Evolutionary conservation across 2,113 vertebrate genomes (phyloP), one percentile per base, ranked within the genome.

Genomic region (Ochotona curzoniae): DNA sequence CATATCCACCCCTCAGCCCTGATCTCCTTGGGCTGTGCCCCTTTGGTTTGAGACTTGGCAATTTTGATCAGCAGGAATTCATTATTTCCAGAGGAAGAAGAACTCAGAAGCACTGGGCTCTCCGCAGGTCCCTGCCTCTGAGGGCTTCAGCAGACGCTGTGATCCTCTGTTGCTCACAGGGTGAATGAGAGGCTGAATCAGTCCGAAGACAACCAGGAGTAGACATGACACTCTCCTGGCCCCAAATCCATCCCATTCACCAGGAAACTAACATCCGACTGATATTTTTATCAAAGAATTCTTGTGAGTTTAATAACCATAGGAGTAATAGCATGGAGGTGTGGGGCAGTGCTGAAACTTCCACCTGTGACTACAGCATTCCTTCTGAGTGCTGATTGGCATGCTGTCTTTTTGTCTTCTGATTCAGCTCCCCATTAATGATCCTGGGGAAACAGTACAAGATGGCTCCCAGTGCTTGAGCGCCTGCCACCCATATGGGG

Each of bases 11-110:
- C 85, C 87, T 87, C 54, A 26, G 76, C 74, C 78, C 10, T 8
- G 51, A 44, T 12, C 28, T 30, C 15, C 78, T 79, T 23, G 1
- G 2, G 3, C 30, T 23, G 44, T 70, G 67, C 57, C 87, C 38
- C 51, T 95, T 93, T 63, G 54, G 3, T 47, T 18, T 73, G 49
- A 90, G 64, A 78, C 73, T 89, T 76, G n/a, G 54, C 71, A 30
- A 12, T 21, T 57, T 54, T 44, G 38, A 57, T 80, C 75, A 74
- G 13, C 60, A 71, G 21, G 57, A 85, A 86, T 69, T 75, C 75
- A 8, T 0, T 26, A 76, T 81, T 71, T 79, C 60, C 5, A 80
- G 61, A 93, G 30, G 25, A 71, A 83, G 49, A 69, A 47, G 49
- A 85, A 64, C 49, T 28, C 35, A 28, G 30, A 88, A 32, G 4